These are phyloP conservation scores for Drosophila cognata DNA, from an alignment of 2,888 invertebrate genomes.

Conservation along the genomic window DNA sequence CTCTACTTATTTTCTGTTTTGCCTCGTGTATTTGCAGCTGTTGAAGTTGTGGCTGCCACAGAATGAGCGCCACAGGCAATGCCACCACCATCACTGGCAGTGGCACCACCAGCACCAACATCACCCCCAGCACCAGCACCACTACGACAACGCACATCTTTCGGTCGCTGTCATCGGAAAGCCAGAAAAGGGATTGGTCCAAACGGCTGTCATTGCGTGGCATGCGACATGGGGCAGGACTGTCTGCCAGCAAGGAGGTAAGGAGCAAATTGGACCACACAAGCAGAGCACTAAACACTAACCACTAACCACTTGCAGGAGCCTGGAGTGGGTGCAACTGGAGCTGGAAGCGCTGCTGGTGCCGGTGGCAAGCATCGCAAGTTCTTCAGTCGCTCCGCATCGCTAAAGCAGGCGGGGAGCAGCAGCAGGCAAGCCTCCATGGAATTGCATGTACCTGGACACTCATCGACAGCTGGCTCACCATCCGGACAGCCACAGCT, in stretches of 20 bases:
- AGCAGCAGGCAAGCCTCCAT: conserved; percentile 80
- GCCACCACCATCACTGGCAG: conserved; percentile 18
- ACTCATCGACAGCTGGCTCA: conserved; percentile 47
- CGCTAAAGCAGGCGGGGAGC: conserved; percentile 86
- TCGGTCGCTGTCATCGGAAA: conserved; percentile 89
- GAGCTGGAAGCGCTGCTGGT: neutral
- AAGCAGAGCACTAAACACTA: conserved; percentile 1
- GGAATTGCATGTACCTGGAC: conserved; percentile 82
- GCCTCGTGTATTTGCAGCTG: conserved; percentile 20
- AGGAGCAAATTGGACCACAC: conserved; percentile 44
- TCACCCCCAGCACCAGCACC: neutral
- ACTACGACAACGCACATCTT: conserved; percentile 85
- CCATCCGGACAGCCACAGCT: conserved; percentile 69
- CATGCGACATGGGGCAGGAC: conserved; percentile 87
- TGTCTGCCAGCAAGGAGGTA: conserved; percentile 85
- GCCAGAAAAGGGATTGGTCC: conserved; percentile 90
- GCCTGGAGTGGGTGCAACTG: neutral
- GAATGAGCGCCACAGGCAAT: conserved; percentile 64
- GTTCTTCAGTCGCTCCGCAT: conserved; percentile 87
- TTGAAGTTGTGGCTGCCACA: conserved; percentile 30
- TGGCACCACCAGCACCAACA: conserved; percentile 26
- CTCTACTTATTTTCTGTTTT: neutral
- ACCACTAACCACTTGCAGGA: conserved; percentile 30
- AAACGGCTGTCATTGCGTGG: conserved; percentile 90
- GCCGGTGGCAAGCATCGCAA: conserved; percentile 72